Evolutionary conservation across 2,797 vertebrate species (phyloP), one percentile per base, ranked within the genome.

Genomic region (Clarias platycephalus): DNA sequence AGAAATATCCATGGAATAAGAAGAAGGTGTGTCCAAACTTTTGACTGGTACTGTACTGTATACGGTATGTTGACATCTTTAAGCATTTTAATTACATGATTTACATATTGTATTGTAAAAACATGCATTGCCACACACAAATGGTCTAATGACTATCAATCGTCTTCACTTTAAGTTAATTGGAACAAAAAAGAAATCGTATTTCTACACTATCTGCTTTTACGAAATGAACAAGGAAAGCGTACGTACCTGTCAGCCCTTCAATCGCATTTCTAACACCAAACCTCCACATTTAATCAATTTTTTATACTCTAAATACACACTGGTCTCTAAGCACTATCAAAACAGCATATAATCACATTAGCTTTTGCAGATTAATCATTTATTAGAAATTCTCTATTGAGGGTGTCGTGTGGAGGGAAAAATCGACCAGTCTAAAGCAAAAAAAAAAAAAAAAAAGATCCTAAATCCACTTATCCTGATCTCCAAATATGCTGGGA

Each of bases 301-400:
- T 76, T 57, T 60, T 63, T n/a, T 63, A 28, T 67, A 81, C 70
- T 44, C 79, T 67, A 81, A 81, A 85, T 85, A 72, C 78, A 63
- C 78, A 67, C 10, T 57, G 72, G 80, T 82, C 67, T 86, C 83
- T 60, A 24, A 63, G 57, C 40, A 72, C 67, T 37, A 81, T 49
- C 37, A 90, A 92, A 93, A 92, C 62, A 67, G 89, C 90, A 92
- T 88, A 93, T 95, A 94, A 94, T 94, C 93, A 94, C 91, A 94
- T 95, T 94, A 94, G 90, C 90, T 91, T 89, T 85, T 77, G 80
- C 87, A 92, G 92, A 93, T 93, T 94, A 94, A 92, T 94, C 89
- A 72, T 87, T 80, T 81, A 79, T 55, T 78, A 84, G 66, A 82
- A 84, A 83, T 80, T 83, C 70, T 80, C 79, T 60, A 77, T 84